Conservation (phyloP, 2,888 invertebrate species). For the Ophonus ardosiacus region DNA sequence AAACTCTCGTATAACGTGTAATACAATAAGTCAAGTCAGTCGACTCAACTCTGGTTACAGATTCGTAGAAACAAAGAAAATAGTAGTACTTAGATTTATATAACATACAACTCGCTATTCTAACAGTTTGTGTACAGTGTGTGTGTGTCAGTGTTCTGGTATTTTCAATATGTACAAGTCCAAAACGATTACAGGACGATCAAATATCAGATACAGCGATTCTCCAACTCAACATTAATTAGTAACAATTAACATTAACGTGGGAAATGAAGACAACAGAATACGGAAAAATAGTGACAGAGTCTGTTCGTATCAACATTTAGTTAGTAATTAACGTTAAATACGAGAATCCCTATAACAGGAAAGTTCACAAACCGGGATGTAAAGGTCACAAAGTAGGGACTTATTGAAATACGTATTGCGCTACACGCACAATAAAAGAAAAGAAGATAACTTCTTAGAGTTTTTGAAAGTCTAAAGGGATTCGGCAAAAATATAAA, state of each 20-base stretch:
- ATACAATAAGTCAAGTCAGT: slow-evolving; percentile 18
- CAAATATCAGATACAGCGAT: slow-evolving; percentile 47
- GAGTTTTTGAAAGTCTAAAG: too few species aligned
- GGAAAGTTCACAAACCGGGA: background rate
- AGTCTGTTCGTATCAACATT: slow-evolving; percentile 15
- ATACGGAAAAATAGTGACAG: slow-evolving; percentile 41
- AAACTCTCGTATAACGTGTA: slow-evolving; percentile 61
- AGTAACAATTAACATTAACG: slow-evolving; percentile 30
- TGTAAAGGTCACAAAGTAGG: background rate
- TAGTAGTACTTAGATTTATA: slow-evolving; percentile 49
- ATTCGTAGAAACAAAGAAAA: slow-evolving; percentile 57
- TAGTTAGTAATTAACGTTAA: slow-evolving; percentile 43
- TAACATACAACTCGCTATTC: slow-evolving; percentile 55
- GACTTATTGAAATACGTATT: background rate
- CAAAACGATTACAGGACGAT: slow-evolving; percentile 52
- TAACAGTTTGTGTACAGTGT: slow-evolving; percentile 50
- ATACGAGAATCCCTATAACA: slow-evolving; percentile 34
- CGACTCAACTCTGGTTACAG: slow-evolving; percentile 12
- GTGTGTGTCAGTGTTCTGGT: slow-evolving; percentile 42
- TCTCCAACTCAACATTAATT: slow-evolving; percentile 44
- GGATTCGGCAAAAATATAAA: too few species aligned
- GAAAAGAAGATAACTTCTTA: too few species aligned
- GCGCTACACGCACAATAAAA: background rate
- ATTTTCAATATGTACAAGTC: slow-evolving; percentile 51
- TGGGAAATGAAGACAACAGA: slow-evolving; percentile 34